Percentiles rank a stretch among this genome's conserved stretches.
Evolutionary conservation across 2,888 invertebrate species (phyloP).

Genomic region (Copidosoma aretas): DNA sequence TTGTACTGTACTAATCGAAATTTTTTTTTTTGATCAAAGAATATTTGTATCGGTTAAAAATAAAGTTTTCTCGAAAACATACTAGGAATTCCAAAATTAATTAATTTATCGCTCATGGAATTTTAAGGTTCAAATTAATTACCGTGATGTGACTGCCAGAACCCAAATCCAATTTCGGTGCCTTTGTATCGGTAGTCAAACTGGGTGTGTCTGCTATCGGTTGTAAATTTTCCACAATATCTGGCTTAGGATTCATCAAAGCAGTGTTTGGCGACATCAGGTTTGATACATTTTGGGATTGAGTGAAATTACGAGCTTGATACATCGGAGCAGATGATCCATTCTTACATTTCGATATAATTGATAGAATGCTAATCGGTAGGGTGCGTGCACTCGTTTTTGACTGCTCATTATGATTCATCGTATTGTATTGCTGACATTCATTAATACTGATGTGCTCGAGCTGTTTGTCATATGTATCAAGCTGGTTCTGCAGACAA

Average conservation of each 20-base stretch:
- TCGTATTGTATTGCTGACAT: too few species aligned
- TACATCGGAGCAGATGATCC: slow-evolving; percentile 57
- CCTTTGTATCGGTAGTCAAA: too few species aligned
- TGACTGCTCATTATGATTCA: slow-evolving; percentile 54
- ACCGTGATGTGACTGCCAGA: slow-evolving; percentile 34
- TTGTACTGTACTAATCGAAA: too few species aligned
- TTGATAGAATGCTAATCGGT: slow-evolving; percentile 77
- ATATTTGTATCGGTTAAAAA: too few species aligned
- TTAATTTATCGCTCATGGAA: slow-evolving; percentile 31
- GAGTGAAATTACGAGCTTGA: slow-evolving; percentile 47
- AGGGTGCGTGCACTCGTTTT: slow-evolving; percentile 74
- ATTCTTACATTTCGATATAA: slow-evolving; percentile 74
- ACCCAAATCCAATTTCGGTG: slow-evolving; percentile 54
- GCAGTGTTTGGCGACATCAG: slow-evolving; percentile 44
- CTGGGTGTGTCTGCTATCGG: slow-evolving; percentile 37
- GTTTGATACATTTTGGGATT: slow-evolving; percentile 50
- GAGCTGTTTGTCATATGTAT: slow-evolving; percentile 65
- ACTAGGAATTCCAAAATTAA: too few species aligned
- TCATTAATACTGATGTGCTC: slow-evolving; percentile 68
- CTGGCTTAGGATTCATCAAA: slow-evolving; percentile 17
- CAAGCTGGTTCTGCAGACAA: slow-evolving; percentile 66
- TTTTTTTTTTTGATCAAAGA: too few species aligned
- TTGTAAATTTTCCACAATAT: slow-evolving; percentile 29
- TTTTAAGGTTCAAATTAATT: slow-evolving; percentile 26
- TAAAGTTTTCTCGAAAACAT: too few species aligned